Evolutionary conservation across 2,888 invertebrate genomes (phyloP).

Genomic region (Dryococelus australis): DNA sequence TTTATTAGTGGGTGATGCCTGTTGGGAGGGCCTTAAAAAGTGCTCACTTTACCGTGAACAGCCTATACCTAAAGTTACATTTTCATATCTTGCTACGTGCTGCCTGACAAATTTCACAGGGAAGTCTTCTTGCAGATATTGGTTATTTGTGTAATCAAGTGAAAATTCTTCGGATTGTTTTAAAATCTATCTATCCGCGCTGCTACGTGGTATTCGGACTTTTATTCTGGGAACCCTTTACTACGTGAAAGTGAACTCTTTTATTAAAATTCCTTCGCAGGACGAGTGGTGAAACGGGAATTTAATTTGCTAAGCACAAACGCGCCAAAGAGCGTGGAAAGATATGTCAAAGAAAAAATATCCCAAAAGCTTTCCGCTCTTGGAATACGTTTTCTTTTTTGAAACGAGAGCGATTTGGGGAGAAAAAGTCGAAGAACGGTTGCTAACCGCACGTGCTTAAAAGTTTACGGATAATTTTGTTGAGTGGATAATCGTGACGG

Average conservation of each 20-base stretch:
- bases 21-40: too few relatives aligned
- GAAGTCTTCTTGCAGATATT: too few relatives aligned
- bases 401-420: neutral
- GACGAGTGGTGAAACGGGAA: neutral
- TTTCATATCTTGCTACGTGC: too few relatives aligned
- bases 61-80: too few relatives aligned
- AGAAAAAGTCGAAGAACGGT: neutral
- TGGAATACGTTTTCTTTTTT: neutral
- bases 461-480: neutral
- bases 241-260: neutral
- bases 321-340: neutral
- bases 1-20: too few relatives aligned
- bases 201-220: too few relatives aligned
- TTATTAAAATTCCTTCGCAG: neutral
- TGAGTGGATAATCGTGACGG: neutral
- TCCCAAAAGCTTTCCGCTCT: neutral
- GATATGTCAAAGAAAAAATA: neutral
- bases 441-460: neutral
- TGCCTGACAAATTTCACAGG: too few relatives aligned
- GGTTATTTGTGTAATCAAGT: too few relatives aligned
- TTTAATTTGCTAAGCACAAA: slow-evolving; percentile 1
- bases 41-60: too few relatives aligned
- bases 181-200: too few relatives aligned
- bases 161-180: too few relatives aligned
- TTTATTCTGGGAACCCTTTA: neutral